Base-by-base conservation (phyloP, 2,113 vertebrate genomes). In the Paratilapia polleni region DNA sequence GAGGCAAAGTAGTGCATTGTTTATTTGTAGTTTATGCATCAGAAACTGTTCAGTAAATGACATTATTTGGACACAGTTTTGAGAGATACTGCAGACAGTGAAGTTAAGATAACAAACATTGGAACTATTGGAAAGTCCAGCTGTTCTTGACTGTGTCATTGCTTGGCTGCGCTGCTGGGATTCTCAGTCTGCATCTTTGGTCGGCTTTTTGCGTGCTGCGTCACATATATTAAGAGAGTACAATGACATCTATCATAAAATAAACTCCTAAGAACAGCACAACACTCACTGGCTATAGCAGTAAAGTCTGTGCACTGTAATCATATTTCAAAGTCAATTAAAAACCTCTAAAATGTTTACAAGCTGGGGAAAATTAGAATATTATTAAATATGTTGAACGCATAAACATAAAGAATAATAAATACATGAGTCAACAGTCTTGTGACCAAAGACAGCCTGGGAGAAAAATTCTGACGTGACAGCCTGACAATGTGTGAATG, bases 181-280 rank as follows among this genome's bases (percentile, higher is more conserved):
- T 1, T 68, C 26, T 68, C 5, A 6, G 15, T 28, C 41, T 49
- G 64, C 19, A 24, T 47, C 41, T n/a, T n/a, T n/a, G n/a, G n/a
- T n/a, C n/a, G n/a, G n/a, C n/a, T n/a, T n/a, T n/a, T n/a, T n/a
- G n/a, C n/a, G n/a, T n/a, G n/a, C 41, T 49, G 64, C 19, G 41
- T 47, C 41, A 12, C 26, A 47, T 68, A 47, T 38, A 52, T 24
- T 83, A 41, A 78, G 38, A 78, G 38, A 43, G 19, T 66, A 36
- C 70, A 58, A 77, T 77, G 56, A 75, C 56, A 34, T 12, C 43
- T 9, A 74, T 82, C 47, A 56, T 49, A 80, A 83, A 63, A 80
- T 20, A 47, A 61, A 78, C 38, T 82, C 22, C 62, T 34, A 38
- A 14, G 43, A 76, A 52, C 36, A n/a, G 24, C 17, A 63, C 78